These are phyloP conservation scores for Xylota sylvarum DNA, from an alignment of 2,888 invertebrate species.

Conservation along the genomic window DNA sequence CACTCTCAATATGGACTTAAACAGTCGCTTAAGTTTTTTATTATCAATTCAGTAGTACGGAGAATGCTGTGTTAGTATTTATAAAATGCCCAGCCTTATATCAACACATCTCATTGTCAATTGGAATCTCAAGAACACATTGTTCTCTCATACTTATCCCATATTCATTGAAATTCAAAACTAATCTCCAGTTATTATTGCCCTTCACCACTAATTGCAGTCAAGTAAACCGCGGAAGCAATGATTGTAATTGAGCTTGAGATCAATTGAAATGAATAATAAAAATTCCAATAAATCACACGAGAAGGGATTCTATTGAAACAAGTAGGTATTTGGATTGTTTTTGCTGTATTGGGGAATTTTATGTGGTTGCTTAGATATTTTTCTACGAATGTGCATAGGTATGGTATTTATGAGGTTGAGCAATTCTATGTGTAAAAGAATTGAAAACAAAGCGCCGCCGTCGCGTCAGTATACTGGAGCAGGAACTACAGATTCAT, in stretches of 20 bases:
- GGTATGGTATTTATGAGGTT: not conserved
- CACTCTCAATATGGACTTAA: not conserved
- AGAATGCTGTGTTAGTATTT: not conserved
- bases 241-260: constrained; percentile 30
- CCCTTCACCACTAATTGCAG: constrained; percentile 27
- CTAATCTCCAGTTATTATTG: not conserved
- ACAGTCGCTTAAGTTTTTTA: not conserved
- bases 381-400: not conserved
- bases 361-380: not conserved
- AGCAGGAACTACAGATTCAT: too few relatives aligned
- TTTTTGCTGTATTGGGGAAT: not conserved
- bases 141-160: not conserved
- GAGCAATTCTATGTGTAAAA: too few relatives aligned
- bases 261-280: constrained; percentile 43
- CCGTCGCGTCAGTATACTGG: too few relatives aligned
- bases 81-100: not conserved
- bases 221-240: constrained; percentile 31
- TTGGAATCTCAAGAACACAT: constrained; percentile 27
- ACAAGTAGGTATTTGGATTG: not conserved
- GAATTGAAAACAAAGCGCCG: too few relatives aligned
- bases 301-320: not conserved
- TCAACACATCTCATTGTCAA: not conserved
- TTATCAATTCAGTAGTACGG: not conserved
- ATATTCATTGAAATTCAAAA: constrained; percentile 30
- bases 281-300: constrained; percentile 21